phyloP scores from a whole-genome alignment of 1,140 invertebrate genomes.

The Pogonomyrmex barbatus region DNA sequence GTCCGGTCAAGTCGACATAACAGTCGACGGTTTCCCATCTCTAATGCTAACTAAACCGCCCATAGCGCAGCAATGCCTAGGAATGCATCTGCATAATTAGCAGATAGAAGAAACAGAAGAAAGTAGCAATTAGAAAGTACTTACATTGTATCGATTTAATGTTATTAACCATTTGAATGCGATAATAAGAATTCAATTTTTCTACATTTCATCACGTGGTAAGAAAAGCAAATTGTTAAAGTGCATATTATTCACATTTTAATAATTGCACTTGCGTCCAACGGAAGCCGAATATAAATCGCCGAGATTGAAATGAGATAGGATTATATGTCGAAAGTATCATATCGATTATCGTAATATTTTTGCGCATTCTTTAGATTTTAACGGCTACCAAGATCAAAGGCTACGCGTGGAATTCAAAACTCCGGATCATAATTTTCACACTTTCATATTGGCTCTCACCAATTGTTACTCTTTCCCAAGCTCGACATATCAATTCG shows the following conservation, averaged over 20 bases:
- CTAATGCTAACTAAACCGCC: slow-evolving; percentile 38
- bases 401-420: slow-evolving; percentile 11
- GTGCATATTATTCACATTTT: neutral
- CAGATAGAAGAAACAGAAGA: slow-evolving; percentile 25
- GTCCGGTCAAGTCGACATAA: neutral
- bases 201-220: neutral
- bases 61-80: neutral
- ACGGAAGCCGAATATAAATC: slow-evolving; percentile 17
- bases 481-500: too few species aligned
- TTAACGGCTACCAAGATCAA: neutral
- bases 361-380: slow-evolving; percentile 9
- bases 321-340: neutral
- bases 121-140: slow-evolving; percentile 59
- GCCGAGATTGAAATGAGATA: neutral
- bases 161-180: slow-evolving; percentile 7
- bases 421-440: slow-evolving; percentile 8
- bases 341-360: neutral
- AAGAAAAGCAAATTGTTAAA: slow-evolving; percentile 19
- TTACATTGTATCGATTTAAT: slow-evolving; percentile 49
- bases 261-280: neutral
- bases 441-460: neutral
- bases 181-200: neutral
- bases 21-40: slow-evolving; percentile 19
- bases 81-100: slow-evolving; percentile 34
- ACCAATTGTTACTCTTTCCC: neutral